phyloP scores from a whole-genome alignment of 2,797 vertebrate species.

The Anabas testudineus region DNA sequence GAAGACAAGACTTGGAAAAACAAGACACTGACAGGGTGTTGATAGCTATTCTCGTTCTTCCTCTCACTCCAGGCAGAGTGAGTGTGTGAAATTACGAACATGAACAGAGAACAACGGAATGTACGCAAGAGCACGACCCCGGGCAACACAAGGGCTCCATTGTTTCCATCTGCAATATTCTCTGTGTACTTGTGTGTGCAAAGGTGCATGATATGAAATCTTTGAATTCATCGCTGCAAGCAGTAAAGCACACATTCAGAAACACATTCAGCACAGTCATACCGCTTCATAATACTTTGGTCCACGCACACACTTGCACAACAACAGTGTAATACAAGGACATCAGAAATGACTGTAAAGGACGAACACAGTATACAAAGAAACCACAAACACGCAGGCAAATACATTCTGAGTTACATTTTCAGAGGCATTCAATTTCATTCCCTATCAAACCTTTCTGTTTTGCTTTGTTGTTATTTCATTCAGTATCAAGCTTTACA shows the following conservation, averaged over 20 bases:
- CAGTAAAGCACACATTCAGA: conserved; percentile 59
- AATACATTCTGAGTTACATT: conserved; percentile 37
- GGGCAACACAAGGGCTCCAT: conserved; percentile 31
- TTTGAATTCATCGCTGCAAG: conserved; percentile 53
- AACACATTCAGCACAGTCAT: conserved; percentile 73
- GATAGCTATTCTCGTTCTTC: conserved; percentile 20
- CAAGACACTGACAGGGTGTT: conserved; percentile 10
- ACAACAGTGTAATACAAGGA: conserved; percentile 28
- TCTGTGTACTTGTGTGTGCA: conserved; percentile 7
- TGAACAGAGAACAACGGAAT: conserved; percentile 27
- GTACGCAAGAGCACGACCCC: conserved; percentile 35
- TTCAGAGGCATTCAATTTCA: conserved; percentile 56
- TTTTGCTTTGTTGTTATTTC: conserved; percentile 28
- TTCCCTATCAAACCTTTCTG: conserved; percentile 44
- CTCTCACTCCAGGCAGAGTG: conserved; percentile 35
- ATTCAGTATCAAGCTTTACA: conserved; percentile 20
- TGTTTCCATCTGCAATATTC: conserved; percentile 51
- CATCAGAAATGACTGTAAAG: conserved; percentile 24
- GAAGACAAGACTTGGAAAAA: too few species aligned
- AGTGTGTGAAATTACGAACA: conserved; percentile 68
- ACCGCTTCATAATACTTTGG: conserved; percentile 40
- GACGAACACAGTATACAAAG: conserved; percentile 7
- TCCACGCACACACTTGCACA: neutral
- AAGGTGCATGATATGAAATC: conserved; percentile 43
- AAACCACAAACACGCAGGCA: conserved; percentile 1